phyloP scores from a whole-genome alignment of 2,113 vertebrate genomes.

The Mastomys coucha region DNA sequence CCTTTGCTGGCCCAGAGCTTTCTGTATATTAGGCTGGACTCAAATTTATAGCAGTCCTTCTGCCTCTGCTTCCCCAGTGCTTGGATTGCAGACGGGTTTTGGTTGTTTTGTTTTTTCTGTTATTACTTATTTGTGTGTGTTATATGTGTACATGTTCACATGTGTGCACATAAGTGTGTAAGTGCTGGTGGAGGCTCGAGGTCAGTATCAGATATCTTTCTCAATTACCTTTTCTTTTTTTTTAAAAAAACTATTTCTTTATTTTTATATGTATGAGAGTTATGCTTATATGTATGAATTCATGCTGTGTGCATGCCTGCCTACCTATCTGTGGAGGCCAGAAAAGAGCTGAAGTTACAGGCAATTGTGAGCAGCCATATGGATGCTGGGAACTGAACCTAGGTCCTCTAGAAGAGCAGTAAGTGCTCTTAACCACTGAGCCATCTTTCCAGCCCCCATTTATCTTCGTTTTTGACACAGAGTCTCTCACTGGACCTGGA shows the following conservation, averaged over 20 bases:
- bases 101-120: neutral
- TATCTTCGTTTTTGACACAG: too few species aligned
- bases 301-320: neutral
- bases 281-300: neutral
- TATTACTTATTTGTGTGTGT: neutral
- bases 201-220: neutral
- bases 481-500: neutral
- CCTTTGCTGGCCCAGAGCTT: neutral
- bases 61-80: too few species aligned
- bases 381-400: neutral
- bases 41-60: neutral
- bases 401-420: too few species aligned
- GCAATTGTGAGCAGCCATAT: too few species aligned
- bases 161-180: neutral
- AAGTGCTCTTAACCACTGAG: neutral
- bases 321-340: neutral
- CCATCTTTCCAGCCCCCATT: neutral
- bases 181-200: neutral
- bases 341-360: neutral
- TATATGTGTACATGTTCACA: neutral
- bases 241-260: neutral
- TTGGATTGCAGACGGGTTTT: neutral
- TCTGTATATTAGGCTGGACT: neutral
- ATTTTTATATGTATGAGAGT: neutral
- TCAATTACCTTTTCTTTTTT: neutral